Conservation (phyloP, 2,888 invertebrate species). For the Melanotus villosus region DNA sequence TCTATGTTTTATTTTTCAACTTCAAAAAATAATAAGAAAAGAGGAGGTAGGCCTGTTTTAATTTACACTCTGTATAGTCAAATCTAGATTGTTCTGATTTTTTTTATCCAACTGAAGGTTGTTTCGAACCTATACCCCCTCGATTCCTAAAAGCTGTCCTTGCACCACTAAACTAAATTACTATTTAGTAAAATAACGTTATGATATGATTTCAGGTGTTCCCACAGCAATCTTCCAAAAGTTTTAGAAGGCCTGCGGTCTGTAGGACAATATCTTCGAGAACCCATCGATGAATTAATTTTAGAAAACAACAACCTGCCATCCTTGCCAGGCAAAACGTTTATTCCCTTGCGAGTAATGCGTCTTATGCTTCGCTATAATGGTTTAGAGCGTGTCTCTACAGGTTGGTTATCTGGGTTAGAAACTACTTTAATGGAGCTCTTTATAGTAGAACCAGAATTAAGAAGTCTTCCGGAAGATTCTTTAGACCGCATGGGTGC, state of each 20-base stretch:
- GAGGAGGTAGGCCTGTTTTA: too few species aligned
- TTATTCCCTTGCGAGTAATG: conserved; percentile 81
- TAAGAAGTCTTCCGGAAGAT: conserved; percentile 84
- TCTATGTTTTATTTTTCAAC: too few species aligned
- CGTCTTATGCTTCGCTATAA: conserved; percentile 89
- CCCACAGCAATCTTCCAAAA: conserved; percentile 88
- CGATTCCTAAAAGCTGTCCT: too few species aligned
- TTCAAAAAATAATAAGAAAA: too few species aligned
- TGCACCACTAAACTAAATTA: too few species aligned
- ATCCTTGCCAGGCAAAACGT: conserved; percentile 86
- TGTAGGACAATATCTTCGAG: conserved; percentile 76
- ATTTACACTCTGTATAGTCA: too few species aligned
- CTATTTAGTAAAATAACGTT: too few species aligned
- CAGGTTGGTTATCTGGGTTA: conserved; percentile 85
- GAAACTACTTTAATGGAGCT: conserved; percentile 85
- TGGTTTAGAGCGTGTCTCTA: conserved; percentile 84
- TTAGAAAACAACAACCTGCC: conserved; percentile 90
- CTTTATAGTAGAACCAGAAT: conserved; percentile 86
- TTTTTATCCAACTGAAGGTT: too few species aligned
- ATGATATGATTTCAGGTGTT: too few species aligned
- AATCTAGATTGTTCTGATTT: too few species aligned
- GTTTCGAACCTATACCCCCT: too few species aligned
- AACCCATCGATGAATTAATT: conserved; percentile 87
- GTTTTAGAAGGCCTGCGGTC: conserved; percentile 82
- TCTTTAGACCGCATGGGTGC: conserved; percentile 81